These are phyloP conservation scores for Apodemia zela DNA, from an alignment of 2,888 invertebrate genomes.

Conservation along the genomic window DNA sequence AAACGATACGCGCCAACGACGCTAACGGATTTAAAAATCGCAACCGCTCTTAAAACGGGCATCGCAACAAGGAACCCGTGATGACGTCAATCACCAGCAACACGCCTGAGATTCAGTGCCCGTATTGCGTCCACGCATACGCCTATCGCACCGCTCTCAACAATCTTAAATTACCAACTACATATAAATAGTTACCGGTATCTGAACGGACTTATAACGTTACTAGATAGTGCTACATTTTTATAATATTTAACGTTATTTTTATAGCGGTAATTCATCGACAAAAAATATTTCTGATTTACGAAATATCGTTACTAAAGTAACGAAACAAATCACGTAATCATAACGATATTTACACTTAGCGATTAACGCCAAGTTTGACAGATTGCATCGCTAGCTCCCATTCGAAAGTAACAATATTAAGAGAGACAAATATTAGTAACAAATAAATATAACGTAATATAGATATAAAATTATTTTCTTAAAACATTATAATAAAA, in stretches of 20 bases:
- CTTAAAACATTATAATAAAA: background rate
- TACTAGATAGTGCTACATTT: background rate
- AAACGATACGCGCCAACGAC: constrained; percentile 52
- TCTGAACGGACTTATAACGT: background rate
- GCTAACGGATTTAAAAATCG: constrained; percentile 28
- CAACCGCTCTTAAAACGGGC: constrained; percentile 21
- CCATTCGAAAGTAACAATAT: constrained; percentile 1
- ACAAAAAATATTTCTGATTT: background rate
- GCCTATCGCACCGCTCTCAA: constrained; percentile 42
- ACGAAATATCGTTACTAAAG: background rate
- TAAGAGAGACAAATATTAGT: background rate
- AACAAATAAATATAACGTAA: background rate
- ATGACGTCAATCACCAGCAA: constrained; percentile 36
- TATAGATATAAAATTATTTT: background rate
- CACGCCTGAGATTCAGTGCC: constrained; percentile 68
- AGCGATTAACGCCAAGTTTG: background rate
- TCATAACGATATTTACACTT: background rate
- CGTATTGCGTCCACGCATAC: constrained; percentile 48
- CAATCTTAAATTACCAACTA: constrained; percentile 28
- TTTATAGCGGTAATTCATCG: background rate
- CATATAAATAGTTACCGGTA: constrained; percentile 22
- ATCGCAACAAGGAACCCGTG: background rate
- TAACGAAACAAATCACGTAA: background rate
- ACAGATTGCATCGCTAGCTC: background rate
- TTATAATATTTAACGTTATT: constrained; percentile 2